Conservation (phyloP, 2,888 invertebrate species). For the Cyrtodaria siliqua region DNA sequence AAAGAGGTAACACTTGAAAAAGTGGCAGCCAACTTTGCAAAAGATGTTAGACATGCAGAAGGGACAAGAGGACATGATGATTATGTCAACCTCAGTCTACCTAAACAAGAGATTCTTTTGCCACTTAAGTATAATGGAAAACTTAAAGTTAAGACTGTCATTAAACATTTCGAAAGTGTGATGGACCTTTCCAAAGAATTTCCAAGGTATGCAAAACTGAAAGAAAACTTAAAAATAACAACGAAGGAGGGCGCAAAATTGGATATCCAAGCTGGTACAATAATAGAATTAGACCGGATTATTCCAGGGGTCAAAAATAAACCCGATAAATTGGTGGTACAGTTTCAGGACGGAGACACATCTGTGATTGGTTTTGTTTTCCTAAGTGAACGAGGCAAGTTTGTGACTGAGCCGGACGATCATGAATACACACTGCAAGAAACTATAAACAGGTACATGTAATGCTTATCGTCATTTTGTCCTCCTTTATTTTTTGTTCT, state of each 20-base stretch:
- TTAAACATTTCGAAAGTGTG: neutral
- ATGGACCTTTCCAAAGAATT: constrained; percentile 1
- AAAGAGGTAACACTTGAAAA: constrained; percentile 31
- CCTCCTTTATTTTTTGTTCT: no score
- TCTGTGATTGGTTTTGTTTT: neutral
- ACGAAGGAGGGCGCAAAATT: neutral
- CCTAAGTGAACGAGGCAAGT: neutral
- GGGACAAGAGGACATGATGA: neutral
- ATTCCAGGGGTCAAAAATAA: constrained; percentile 1
- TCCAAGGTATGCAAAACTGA: constrained; percentile 12
- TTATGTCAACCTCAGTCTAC: no score
- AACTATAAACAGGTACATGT: neutral
- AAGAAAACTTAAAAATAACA: neutral
- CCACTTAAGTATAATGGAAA: constrained; percentile 23
- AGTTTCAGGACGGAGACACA: neutral
- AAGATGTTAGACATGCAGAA: neutral
- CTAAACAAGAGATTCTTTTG: constrained; percentile 12
- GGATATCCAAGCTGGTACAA: neutral
- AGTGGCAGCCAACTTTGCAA: constrained; percentile 44
- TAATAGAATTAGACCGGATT: constrained; percentile 8
- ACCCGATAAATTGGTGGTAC: neutral
- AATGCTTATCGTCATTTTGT: no score
- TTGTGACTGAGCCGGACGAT: neutral
- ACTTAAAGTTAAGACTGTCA: constrained; percentile 8
- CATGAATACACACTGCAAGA: constrained; percentile 6